A percentile compares a stretch with the other conserved stretches of the same genome.
Conservation (phyloP, 2,888 invertebrate species). For the Zelleria hepariella region DNA sequence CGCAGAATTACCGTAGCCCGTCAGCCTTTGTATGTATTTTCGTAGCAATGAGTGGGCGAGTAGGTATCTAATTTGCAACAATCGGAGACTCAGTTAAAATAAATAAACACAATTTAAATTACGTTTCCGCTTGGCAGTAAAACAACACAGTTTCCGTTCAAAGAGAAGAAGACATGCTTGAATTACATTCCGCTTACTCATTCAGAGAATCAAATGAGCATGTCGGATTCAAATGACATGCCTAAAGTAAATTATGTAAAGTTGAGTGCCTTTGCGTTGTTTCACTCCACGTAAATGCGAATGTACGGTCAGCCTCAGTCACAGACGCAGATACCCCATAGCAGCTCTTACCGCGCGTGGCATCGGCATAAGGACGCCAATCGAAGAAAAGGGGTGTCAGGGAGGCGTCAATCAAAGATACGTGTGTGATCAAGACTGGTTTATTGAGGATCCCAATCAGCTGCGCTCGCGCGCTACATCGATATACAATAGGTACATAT, state of each 20-base stretch:
- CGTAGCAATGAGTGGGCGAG: neutral
- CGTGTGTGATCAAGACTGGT: too few species aligned
- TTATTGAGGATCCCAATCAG: too few species aligned
- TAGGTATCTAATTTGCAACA: neutral
- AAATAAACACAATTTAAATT: neutral
- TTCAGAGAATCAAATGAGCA: neutral
- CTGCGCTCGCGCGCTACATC: too few species aligned
- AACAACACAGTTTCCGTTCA: neutral
- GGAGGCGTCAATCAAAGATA: too few species aligned
- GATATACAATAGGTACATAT: too few species aligned
- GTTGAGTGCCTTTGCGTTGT: neutral
- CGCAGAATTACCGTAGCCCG: too few species aligned
- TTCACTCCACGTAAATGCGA: neutral
- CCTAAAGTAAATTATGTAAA: neutral
- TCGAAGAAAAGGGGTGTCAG: too few species aligned
- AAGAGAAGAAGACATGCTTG: neutral
- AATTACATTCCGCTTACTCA: neutral
- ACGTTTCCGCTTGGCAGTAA: neutral
- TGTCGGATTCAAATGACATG: neutral
- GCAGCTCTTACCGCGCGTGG: too few species aligned
- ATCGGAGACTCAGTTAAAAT: neutral
- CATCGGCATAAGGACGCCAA: too few species aligned
- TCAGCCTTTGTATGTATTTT: too few species aligned
- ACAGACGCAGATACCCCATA: too few species aligned
- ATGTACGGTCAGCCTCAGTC: neutral